Evolutionary conservation across 2,888 invertebrate species (phyloP).

Genomic region (Brachyopa scutellaris): DNA sequence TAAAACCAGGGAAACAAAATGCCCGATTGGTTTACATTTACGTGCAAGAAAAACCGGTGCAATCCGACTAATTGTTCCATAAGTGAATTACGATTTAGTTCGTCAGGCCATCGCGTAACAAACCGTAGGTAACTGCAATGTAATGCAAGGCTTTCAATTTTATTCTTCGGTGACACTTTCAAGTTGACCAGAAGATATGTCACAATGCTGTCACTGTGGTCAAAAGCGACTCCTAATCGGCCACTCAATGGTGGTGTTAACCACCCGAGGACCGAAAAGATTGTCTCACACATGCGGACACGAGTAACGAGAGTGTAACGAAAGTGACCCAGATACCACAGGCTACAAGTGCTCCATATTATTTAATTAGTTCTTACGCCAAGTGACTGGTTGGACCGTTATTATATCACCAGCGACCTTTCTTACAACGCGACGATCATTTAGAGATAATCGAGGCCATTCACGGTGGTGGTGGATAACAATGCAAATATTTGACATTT

Average conservation of each 20-base stretch:
- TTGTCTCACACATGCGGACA: not conserved
- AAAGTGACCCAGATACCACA: conserved; percentile 48
- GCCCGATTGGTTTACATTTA: conserved; percentile 12
- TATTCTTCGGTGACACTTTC: conserved; percentile 24
- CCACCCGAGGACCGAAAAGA: not conserved
- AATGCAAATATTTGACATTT: conserved; percentile 53
- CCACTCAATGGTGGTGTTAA: not conserved
- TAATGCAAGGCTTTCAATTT: too few species aligned
- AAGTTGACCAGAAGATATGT: conserved; percentile 32
- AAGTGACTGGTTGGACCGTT: conserved; percentile 7
- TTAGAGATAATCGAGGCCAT: conserved; percentile 12
- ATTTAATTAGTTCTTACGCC: conserved; percentile 33
- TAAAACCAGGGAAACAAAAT: conserved; percentile 8
- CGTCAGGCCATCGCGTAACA: too few species aligned
- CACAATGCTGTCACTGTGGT: conserved; percentile 13
- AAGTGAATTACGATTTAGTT: conserved; percentile 35
- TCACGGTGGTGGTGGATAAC: not conserved
- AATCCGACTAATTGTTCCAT: conserved; percentile 42
- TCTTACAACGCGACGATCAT: conserved; percentile 4
- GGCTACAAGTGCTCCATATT: conserved; percentile 35
- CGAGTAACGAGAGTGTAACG: conserved; percentile 39
- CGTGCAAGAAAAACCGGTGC: conserved; percentile 38
- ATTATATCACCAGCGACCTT: conserved; percentile 45
- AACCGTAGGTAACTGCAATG: too few species aligned
- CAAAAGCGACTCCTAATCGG: conserved; percentile 2